Evolutionary conservation across 1,140 invertebrate species (phyloP), one percentile per base, ranked within the genome.

Genomic region (Helicorthomorpha holstii): DNA sequence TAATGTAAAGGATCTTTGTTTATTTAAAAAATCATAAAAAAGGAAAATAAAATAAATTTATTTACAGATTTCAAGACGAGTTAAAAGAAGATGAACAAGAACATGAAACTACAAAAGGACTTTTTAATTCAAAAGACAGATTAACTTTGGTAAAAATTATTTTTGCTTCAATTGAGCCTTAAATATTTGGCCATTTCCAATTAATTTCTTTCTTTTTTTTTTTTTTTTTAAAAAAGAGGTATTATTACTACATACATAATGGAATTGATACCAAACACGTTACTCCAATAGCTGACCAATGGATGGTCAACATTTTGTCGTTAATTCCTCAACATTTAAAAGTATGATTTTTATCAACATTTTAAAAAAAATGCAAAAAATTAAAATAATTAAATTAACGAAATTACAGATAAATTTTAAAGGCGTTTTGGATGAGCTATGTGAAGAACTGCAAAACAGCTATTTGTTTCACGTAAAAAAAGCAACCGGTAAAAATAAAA

Each of bases 221-320:
- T 43, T 46, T 29, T 22, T 3, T 27, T 24, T 44, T 27, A 16
- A 29, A 16, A 27, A 54, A 69, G 57, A 73, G 83, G 56, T 93
- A 93, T 69, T 86, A 90, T 63, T 89, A 88, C 67, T 94, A 91
- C 60, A 78, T 92, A 49, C 79, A 81, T 60, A 80, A 89, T 66
- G 88, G 86, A 0, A 81, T 92, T 27, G 85, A 90, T 62, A 87
- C 86, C 34, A 77, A 80, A 50, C 79, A 89, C 63, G 82, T 93
- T 1, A 80, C 85, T 21, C 79, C 85, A 1, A 75, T 94, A 59
- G 73, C 77, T 48, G 56, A 66, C 4, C 51, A 62, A 12, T 71
- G 74, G 65, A 58, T 80, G 14, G 63, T 72, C 4, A 72, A 74
- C 55, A 75, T 79, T 47, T 63, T 73, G 21, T 59, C 54, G 19